Evolutionary conservation across 2,888 invertebrate genomes (phyloP).

Genomic region (Calliphora vomitoria): DNA sequence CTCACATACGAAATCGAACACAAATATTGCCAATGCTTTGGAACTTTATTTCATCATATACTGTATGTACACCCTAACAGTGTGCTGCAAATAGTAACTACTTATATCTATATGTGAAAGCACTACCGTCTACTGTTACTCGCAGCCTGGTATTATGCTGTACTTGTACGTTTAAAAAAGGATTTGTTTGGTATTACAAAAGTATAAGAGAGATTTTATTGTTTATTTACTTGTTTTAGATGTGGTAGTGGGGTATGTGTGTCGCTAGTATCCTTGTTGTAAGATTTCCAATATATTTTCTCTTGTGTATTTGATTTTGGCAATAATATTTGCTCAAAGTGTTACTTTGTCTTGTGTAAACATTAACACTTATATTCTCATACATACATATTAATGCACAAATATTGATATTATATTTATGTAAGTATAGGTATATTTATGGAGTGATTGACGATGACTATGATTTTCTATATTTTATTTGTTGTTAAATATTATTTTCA

Average conservation of each 20-base stretch:
- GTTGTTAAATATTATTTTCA: conserved; percentile 34
- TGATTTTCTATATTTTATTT: conserved; percentile 47
- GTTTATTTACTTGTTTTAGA: conserved; percentile 46
- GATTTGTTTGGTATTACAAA: conserved; percentile 51
- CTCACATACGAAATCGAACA: neutral
- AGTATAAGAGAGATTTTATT: conserved; percentile 37
- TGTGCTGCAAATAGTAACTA: neutral
- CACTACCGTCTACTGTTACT: conserved; percentile 6
- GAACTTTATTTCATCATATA: neutral
- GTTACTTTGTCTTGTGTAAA: conserved; percentile 51
- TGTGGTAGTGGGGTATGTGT: conserved; percentile 2
- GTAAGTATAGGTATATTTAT: neutral
- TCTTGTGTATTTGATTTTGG: conserved; percentile 58
- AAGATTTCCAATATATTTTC: conserved; percentile 41
- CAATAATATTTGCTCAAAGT: conserved; percentile 62
- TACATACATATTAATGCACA: neutral
- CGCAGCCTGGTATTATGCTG: conserved; percentile 36
- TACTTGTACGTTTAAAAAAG: conserved; percentile 43
- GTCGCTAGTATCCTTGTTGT: conserved; percentile 1
- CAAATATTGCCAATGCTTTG: neutral
- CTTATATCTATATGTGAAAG: too few species aligned
- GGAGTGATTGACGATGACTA: neutral
- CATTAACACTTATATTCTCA: conserved; percentile 36
- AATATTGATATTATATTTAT: neutral
- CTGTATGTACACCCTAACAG: neutral